Evolutionary conservation across 2,113 vertebrate species (phyloP).

Genomic region (Entelurus aequoreus): DNA sequence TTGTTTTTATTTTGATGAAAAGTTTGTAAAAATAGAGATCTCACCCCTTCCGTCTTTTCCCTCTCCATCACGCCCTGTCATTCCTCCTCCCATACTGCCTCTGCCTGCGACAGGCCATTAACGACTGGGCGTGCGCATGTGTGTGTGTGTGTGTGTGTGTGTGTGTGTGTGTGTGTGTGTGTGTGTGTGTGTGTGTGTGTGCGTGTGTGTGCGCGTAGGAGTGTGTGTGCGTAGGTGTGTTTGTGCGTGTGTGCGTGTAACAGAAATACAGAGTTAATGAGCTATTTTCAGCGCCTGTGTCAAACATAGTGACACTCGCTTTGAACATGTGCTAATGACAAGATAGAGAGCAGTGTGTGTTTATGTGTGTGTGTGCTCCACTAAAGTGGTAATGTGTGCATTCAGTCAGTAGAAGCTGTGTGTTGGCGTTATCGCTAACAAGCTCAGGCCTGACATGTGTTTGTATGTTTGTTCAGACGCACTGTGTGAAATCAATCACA

Average conservation of each 20-base stretch:
- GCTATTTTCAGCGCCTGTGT: conserved; percentile 26
- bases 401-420: not conserved
- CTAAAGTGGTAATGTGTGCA: not conserved
- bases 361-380: not conserved
- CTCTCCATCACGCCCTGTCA: not conserved
- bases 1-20: too few species aligned
- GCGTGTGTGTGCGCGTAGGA: not conserved
- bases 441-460: not conserved
- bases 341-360: conserved; percentile 18
- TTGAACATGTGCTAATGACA: conserved; percentile 46
- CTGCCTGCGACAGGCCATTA: conserved; percentile 21
- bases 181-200: not conserved
- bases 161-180: not conserved
- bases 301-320: conserved; percentile 37
- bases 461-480: not conserved
- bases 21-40: too few species aligned
- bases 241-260: not conserved
- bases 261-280: conserved; percentile 23
- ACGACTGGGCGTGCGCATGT: conserved; percentile 1
- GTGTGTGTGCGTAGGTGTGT: not conserved
- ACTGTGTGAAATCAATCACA: not conserved
- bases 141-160: conserved; percentile 1
- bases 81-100: conserved; percentile 13
- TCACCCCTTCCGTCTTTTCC: not conserved
- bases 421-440: not conserved